Evolutionary conservation across 2,888 invertebrate genomes (phyloP), one percentile per base, ranked within the genome.

Genomic region (Geotrupes spiniger): DNA sequence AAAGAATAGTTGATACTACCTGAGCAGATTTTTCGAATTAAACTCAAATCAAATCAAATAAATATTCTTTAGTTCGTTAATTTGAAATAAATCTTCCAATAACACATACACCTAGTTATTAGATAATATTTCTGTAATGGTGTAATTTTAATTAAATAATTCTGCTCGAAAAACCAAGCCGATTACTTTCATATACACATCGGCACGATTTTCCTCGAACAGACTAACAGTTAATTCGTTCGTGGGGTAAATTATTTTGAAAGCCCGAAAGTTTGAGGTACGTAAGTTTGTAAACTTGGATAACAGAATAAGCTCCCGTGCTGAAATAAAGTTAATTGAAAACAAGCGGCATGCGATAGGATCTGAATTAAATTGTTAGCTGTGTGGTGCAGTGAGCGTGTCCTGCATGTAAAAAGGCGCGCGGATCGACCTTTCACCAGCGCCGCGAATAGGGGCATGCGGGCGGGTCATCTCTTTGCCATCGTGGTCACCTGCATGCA

Each of bases 251-350:
- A 33, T 33, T 14, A 33, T 33, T 33, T 33, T 15, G 15, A 33
- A 33, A 33, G 33, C 33, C 14, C 33, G 11, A 33, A 33, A 33
- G 33, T 33, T 33, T 33, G 33, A 12, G 33, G 33, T 33, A 33
- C 33, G 33, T 15, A 33, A 33, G 33, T 33, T 33, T 12, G 11
- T 14, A 33, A 33, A 33, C 33, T 33, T 36, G 27, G 46, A 46
- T 49, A 52, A 52, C 49, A 52, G 49, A 48, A 49, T 49, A 52
- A 52, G 52, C 49, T 51, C 43, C 40, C 46, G 45, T 43, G 40
- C 49, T 49, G 51, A 53, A 57, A 55, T 52, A 49, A 65, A 63
- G 58, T 65, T 66, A 68, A 68, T 68, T 66, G 66, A 68, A 67
- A 66, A 66, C 64, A 64, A 65, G 62, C 65, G 60, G 57, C 54